Conservation (phyloP, 1,140 invertebrate genomes). For the Steinernema feltiae region DNA sequence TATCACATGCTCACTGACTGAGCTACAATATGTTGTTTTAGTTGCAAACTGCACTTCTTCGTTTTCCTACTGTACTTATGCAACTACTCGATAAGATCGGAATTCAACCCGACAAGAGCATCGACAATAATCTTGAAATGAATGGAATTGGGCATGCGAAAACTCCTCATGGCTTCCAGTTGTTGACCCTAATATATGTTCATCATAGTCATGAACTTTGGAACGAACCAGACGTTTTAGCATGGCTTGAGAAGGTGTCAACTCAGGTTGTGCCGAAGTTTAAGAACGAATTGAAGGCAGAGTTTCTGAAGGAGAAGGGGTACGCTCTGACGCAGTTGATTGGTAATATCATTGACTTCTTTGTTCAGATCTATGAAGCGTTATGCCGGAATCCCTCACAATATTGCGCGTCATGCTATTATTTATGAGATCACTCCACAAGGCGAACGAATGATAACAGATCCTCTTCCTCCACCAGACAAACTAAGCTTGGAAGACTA, state of each 20-base stretch:
- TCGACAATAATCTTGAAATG: constrained; percentile 18
- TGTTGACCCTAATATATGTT: constrained; percentile 19
- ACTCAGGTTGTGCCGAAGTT: constrained; percentile 6
- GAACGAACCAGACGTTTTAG: constrained; percentile 20
- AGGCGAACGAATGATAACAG: background rate
- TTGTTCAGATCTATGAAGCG: background rate
- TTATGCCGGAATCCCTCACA: constrained; percentile 1
- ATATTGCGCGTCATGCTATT: constrained; percentile 17
- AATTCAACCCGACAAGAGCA: constrained; percentile 24
- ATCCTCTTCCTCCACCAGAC: constrained; percentile 22
- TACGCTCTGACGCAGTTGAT: no score
- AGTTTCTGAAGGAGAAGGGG: constrained; percentile 18
- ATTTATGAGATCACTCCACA: constrained; percentile 6
- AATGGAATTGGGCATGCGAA: constrained; percentile 5
- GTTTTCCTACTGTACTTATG: constrained; percentile 26
- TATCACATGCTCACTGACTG: no score
- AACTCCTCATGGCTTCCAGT: constrained; percentile 10
- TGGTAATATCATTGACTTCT: no score
- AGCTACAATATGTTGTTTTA: no score
- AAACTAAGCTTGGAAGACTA: background rate
- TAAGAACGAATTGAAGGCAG: background rate
- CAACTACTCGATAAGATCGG: constrained; percentile 23
- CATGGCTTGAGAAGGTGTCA: constrained; percentile 17
- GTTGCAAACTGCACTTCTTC: constrained; percentile 12
- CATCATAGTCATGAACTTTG: constrained; percentile 24